Conservation (phyloP, 2,113 vertebrate species). For the Helogale parvula region DNA sequence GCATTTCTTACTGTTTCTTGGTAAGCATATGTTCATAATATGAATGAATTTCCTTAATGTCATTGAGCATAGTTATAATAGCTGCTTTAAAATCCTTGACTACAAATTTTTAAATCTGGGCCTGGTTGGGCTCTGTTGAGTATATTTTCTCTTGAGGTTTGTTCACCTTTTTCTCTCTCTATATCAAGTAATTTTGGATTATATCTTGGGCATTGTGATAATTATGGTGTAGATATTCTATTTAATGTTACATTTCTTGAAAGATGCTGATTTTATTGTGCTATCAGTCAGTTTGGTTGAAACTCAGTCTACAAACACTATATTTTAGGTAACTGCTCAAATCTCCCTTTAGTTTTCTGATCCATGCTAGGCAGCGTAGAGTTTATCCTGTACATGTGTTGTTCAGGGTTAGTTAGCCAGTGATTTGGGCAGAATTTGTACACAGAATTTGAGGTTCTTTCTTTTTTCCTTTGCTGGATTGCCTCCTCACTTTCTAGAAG, state of each 20-base stretch:
- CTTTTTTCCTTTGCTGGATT: not conserved
- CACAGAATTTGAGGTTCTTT: not conserved
- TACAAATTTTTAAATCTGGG: not conserved
- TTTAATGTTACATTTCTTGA: not conserved
- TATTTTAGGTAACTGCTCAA: not conserved
- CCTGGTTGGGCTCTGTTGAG: not conserved
- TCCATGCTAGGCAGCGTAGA: not conserved
- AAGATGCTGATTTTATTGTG: not conserved
- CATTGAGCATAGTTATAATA: not conserved
- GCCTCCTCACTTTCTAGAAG: not conserved
- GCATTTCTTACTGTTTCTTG: not conserved
- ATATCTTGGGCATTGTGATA: not conserved
- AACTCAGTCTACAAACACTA: not conserved
- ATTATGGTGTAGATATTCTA: not conserved
- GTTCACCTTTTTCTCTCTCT: not conserved
- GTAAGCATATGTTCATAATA: not conserved
- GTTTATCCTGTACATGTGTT: not conserved
- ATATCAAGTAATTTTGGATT: not conserved
- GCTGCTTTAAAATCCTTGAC: not conserved
- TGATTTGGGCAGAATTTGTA: not conserved
- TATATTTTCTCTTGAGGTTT: conserved; percentile 1
- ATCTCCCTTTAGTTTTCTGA: not conserved
- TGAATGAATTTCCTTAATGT: not conserved
- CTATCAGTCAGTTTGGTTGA: not conserved
- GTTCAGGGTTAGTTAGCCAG: not conserved